Percentiles rank a stretch among this genome's conserved stretches.
phyloP scores from a whole-genome alignment of 2,888 invertebrate species.

The Dendrolimus houi region DNA sequence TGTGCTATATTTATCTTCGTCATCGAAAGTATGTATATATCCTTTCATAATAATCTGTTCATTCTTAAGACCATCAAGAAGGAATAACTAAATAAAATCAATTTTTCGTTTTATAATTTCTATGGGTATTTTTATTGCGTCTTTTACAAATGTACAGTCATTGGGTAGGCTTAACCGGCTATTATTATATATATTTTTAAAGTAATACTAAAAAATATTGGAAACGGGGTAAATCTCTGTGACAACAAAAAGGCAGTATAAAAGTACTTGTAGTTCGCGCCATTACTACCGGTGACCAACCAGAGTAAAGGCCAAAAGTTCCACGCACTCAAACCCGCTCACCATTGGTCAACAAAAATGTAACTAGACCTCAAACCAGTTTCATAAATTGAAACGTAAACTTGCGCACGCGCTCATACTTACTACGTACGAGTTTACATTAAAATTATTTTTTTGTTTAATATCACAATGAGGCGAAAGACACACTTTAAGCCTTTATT shows the following conservation, averaged over 20 bases:
- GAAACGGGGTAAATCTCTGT: no score
- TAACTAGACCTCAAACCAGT: background rate
- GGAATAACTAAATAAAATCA: no score
- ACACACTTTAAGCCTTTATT: background rate
- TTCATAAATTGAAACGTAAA: background rate
- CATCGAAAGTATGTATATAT: no score
- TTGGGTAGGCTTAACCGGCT: no score
- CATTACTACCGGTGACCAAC: slow-evolving; percentile 32
- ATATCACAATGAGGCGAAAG: background rate
- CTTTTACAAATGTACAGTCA: no score
- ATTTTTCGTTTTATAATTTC: no score
- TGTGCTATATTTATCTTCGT: no score
- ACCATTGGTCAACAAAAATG: slow-evolving; percentile 38
- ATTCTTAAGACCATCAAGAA: no score
- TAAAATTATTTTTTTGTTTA: background rate
- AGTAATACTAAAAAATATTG: no score
- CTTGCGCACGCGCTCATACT: slow-evolving; percentile 1
- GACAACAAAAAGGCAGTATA: slow-evolving; percentile 6
- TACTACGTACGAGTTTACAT: background rate
- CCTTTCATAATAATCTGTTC: no score
- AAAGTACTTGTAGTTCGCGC: slow-evolving; percentile 21
- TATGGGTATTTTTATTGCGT: no score
- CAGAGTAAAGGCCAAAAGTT: slow-evolving; percentile 53
- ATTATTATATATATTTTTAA: no score
- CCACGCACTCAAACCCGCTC: slow-evolving; percentile 48